phyloP scores from a whole-genome alignment of 1,140 invertebrate genomes.

The Lepidurus couesii region DNA sequence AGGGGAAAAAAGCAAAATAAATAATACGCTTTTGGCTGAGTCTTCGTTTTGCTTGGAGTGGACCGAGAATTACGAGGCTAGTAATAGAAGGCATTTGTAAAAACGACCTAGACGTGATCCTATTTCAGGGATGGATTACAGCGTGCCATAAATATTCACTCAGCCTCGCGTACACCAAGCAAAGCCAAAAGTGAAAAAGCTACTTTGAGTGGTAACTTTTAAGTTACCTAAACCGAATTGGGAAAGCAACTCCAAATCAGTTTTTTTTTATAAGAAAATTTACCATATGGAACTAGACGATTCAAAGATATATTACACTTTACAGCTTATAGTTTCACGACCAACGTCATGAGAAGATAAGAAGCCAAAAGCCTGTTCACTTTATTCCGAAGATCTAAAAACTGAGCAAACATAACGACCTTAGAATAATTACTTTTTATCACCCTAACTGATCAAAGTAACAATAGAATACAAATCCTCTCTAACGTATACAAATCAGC shows the following conservation, averaged over 20 bases:
- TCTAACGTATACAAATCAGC: background rate
- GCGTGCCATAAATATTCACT: background rate
- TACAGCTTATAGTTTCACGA: conserved; percentile 1
- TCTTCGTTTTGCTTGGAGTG: conserved; percentile 14
- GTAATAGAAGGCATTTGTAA: background rate
- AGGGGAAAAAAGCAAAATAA: background rate
- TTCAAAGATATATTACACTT: conserved; percentile 20
- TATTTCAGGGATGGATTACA: background rate
- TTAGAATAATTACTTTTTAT: background rate
- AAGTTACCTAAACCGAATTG: background rate
- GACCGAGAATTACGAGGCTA: background rate
- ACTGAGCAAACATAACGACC: conserved; percentile 1
- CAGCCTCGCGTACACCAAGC: background rate
- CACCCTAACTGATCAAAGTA: background rate
- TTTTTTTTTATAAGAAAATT: background rate
- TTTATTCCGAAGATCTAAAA: background rate
- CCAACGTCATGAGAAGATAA: background rate
- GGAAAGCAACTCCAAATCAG: background rate
- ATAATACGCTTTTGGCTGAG: background rate
- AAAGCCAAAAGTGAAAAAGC: background rate
- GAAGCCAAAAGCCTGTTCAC: background rate
- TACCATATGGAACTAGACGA: background rate
- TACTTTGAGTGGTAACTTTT: background rate
- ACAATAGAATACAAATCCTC: background rate
- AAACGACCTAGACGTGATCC: conserved; percentile 1